phyloP scores from a whole-genome alignment of 2,797 vertebrate genomes.

The Borostomias antarcticus region DNA sequence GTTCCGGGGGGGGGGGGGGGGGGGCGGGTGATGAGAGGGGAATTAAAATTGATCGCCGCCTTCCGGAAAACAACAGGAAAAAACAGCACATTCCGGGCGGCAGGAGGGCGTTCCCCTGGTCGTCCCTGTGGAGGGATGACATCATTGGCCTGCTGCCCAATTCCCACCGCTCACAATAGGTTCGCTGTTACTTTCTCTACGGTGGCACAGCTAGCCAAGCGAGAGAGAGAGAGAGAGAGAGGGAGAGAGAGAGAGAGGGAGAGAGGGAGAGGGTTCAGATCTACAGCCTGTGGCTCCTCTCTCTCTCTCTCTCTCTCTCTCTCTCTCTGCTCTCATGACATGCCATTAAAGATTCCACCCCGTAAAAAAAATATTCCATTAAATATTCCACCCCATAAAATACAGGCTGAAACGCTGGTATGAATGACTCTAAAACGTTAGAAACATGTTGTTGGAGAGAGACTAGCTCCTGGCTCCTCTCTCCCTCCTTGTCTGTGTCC shows the following conservation, averaged over 20 bases:
- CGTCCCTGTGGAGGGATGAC: slow-evolving; percentile 72
- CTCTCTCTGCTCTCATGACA: neutral
- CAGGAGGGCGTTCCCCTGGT: slow-evolving; percentile 69
- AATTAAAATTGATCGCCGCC: slow-evolving; percentile 69
- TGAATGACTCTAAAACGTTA: too few relatives aligned
- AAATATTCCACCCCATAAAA: too few relatives aligned
- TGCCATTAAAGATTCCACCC: slow-evolving; percentile 20
- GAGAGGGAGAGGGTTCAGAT: too few relatives aligned
- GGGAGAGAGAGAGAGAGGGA: slow-evolving; percentile 23
- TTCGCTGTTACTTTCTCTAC: slow-evolving; percentile 70
- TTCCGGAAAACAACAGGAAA: slow-evolving; percentile 72
- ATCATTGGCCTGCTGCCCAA: slow-evolving; percentile 75
- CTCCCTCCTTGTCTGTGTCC: too few relatives aligned
- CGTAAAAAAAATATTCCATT: too few relatives aligned
- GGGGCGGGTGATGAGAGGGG: slow-evolving; percentile 60
- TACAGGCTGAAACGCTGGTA: too few relatives aligned
- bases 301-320: neutral
- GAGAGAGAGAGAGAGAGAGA: slow-evolving; percentile 30
- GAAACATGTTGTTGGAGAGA: too few relatives aligned
- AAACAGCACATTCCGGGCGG: slow-evolving; percentile 66
- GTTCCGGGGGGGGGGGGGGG: slow-evolving; percentile 46
- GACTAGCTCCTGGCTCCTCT: too few relatives aligned
- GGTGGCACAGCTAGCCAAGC: slow-evolving; percentile 56
- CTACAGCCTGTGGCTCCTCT: slow-evolving; percentile 31
- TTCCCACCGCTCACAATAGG: slow-evolving; percentile 75